Evolutionary conservation across 2,888 invertebrate genomes (phyloP).

Genomic region (Spodoptera exigua): DNA sequence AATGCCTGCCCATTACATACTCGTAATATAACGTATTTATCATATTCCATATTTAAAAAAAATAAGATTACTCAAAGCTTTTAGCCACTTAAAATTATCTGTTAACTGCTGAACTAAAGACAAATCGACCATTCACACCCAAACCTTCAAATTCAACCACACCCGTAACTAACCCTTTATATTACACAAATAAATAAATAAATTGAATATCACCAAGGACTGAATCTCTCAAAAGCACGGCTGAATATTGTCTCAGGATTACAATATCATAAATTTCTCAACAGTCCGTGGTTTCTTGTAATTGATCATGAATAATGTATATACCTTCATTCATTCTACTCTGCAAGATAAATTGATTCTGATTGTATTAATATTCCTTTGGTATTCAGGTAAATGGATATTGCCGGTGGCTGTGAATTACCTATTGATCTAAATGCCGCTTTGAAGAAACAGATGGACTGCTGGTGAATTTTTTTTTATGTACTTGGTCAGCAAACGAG

Average conservation of each 20-base stretch:
- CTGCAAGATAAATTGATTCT: conserved; percentile 66
- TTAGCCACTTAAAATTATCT: no score
- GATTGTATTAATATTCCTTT: conserved; percentile 64
- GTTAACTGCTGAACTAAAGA: no score
- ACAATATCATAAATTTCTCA: conserved; percentile 62
- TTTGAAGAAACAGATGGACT: conserved; percentile 1
- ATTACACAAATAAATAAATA: conserved; percentile 22
- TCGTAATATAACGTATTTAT: no score
- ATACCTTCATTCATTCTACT: conserved; percentile 54
- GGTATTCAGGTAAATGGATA: conserved; percentile 51
- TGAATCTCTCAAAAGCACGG: conserved; percentile 26
- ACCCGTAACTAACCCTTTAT: background rate
- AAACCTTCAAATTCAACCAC: no score
- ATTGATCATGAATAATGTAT: conserved; percentile 71
- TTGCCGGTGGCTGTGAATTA: conserved; percentile 27
- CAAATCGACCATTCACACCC: no score
- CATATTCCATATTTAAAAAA: no score
- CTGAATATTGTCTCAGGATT: conserved; percentile 47
- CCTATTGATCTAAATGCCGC: conserved; percentile 22
- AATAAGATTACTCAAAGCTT: no score
- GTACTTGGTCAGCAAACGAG: no score
- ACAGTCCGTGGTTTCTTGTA: conserved; percentile 62
- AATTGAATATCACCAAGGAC: conserved; percentile 10
- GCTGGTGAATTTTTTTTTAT: no score
- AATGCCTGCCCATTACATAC: no score